Percentiles rank a stretch among this genome's conserved stretches.
These are phyloP conservation scores for Drosophila oshimai DNA, from an alignment of 1,140 invertebrate genomes.

Conservation along the genomic window DNA sequence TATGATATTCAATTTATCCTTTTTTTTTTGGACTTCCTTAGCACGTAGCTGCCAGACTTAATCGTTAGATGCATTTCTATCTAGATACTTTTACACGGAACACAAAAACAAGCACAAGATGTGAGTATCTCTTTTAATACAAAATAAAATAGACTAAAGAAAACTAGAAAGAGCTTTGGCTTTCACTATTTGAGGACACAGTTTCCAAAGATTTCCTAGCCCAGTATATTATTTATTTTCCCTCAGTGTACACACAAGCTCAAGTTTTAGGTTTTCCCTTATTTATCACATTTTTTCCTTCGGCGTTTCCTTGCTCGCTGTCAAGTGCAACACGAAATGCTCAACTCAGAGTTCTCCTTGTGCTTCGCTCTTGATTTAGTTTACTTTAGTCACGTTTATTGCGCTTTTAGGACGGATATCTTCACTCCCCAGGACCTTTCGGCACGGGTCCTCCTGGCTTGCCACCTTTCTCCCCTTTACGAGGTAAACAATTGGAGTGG, in stretches of 20 bases:
- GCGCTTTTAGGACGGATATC: slow-evolving; percentile 43
- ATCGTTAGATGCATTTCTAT: background rate
- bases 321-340: slow-evolving; percentile 45
- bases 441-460: too few species aligned
- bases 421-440: background rate
- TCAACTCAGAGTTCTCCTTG: slow-evolving; percentile 30
- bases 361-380: slow-evolving; percentile 43
- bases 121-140: too few species aligned
- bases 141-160: too few species aligned
- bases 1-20: background rate
- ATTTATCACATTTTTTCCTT: background rate
- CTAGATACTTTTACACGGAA: background rate
- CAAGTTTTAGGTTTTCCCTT: background rate
- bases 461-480: background rate
- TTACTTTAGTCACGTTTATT: slow-evolving; percentile 54
- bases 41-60: too few species aligned
- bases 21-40: background rate
- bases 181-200: too few species aligned
- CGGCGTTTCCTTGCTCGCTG: slow-evolving; percentile 1
- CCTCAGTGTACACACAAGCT: background rate
- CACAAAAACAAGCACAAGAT: background rate
- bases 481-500: slow-evolving; percentile 4
- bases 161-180: too few species aligned
- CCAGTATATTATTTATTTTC: too few species aligned
- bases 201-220: too few species aligned